A percentile compares a stretch with the other conserved stretches of the same genome.
These are phyloP conservation scores for Enteromius viviparus DNA, from an alignment of 2,797 vertebrate species.

Conservation along the genomic window DNA sequence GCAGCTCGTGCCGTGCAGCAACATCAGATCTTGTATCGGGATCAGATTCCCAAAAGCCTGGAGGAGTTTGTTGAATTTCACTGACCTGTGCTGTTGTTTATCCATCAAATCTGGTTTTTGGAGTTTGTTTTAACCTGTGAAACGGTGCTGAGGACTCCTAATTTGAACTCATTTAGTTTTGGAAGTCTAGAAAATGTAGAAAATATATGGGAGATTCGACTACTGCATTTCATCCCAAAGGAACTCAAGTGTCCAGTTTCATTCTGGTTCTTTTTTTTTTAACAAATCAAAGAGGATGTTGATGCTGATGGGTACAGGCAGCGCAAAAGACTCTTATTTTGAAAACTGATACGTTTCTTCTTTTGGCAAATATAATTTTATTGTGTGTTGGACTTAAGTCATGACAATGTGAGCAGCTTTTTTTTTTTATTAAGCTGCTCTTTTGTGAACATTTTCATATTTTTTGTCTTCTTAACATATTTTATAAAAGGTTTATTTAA, in stretches of 20 bases:
- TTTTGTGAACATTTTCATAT: slow-evolving; percentile 48
- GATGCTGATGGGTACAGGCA: neutral
- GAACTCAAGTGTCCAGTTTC: neutral
- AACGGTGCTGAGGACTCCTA: slow-evolving; percentile 51
- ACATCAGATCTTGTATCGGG: slow-evolving; percentile 91
- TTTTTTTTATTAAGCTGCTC: slow-evolving; percentile 48
- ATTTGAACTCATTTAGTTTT: slow-evolving; percentile 12
- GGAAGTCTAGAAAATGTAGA: neutral
- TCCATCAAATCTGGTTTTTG: neutral
- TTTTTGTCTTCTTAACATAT: slow-evolving; percentile 52
- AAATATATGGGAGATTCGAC: neutral
- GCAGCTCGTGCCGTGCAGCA: slow-evolving; percentile 92
- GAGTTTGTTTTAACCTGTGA: slow-evolving; percentile 15
- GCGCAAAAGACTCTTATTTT: neutral
- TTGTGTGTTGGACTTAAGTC: slow-evolving; percentile 9
- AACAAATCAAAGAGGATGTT: neutral
- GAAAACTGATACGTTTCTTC: neutral
- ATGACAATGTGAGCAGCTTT: neutral
- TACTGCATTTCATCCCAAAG: neutral
- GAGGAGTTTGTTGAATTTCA: slow-evolving; percentile 98
- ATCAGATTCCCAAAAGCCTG: slow-evolving; percentile 95
- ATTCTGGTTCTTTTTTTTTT: neutral
- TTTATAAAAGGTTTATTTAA: slow-evolving; percentile 63
- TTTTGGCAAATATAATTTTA: slow-evolving; percentile 10
- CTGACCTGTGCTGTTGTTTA: slow-evolving; percentile 76